Percentiles rank a stretch among this genome's conserved stretches.
Conservation (phyloP, 92 coral and sea anemone genomes). For the Epizoanthus ramosus region DNA sequence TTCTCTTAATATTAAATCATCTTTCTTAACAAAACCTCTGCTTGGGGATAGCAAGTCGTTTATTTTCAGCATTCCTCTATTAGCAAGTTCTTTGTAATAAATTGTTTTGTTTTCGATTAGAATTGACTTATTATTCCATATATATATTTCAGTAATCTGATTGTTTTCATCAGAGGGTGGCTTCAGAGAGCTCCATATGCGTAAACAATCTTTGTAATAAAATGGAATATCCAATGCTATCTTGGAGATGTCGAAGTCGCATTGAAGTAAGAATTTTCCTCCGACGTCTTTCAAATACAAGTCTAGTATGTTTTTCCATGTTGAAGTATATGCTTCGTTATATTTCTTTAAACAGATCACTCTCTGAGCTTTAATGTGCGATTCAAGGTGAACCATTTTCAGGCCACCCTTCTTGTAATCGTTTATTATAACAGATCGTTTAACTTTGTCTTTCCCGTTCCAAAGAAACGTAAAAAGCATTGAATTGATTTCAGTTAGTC, state of each 20-base stretch:
- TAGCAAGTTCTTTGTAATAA: neutral
- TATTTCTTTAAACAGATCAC: neutral
- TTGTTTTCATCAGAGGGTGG: neutral
- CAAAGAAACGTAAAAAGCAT: neutral
- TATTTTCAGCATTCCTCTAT: too few species aligned
- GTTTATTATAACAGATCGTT: neutral
- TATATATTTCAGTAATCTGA: neutral
- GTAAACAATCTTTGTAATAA: neutral
- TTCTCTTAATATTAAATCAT: too few species aligned
- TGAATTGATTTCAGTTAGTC: neutral
- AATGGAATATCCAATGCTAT: neutral
- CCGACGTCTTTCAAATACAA: neutral
- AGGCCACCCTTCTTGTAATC: neutral
- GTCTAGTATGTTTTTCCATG: neutral
- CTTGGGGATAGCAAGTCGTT: too few species aligned
- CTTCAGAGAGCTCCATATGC: neutral
- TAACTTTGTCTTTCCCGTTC: neutral
- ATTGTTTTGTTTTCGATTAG: constrained; percentile 9
- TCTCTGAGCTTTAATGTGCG: neutral
- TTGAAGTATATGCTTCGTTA: neutral
- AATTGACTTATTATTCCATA: neutral
- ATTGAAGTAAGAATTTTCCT: constrained; percentile 12
- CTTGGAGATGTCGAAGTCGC: neutral
- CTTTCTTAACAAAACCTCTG: too few species aligned
- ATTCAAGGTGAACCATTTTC: constrained; percentile 4